A percentile compares a stretch with the other conserved stretches of the same genome.
Conservation (phyloP, 1,140 invertebrate genomes). For the Cotesia chilonis region DNA sequence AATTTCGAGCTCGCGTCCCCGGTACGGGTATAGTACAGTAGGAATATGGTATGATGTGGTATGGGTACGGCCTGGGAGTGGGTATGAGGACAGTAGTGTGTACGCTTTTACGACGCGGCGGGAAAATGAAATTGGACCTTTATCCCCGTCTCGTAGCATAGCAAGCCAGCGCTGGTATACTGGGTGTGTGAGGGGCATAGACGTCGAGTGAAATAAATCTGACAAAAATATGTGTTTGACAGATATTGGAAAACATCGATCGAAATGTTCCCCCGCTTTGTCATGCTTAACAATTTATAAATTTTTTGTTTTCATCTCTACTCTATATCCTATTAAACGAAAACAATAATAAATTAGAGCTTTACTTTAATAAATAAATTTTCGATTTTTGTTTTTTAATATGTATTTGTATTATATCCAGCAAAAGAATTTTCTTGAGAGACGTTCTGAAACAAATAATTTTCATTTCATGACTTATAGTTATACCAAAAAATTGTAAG, state of each 20-base stretch:
- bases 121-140: constrained; percentile 56
- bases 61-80: not conserved
- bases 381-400: no score
- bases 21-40: not conserved
- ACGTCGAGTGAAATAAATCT: constrained; percentile 54
- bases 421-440: no score
- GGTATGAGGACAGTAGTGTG: constrained; percentile 4
- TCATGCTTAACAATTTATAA: constrained; percentile 27
- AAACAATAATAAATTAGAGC: no score
- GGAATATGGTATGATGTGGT: no score
- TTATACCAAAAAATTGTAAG: no score
- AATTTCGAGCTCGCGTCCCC: constrained; percentile 15
- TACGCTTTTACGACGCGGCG: constrained; percentile 36
- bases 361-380: no score
- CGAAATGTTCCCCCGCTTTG: constrained; percentile 32
- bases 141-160: constrained; percentile 29
- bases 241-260: constrained; percentile 55
- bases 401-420: no score
- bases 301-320: constrained; percentile 33
- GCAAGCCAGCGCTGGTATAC: constrained; percentile 20
- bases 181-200: not conserved
- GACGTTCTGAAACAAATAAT: no score
- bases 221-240: constrained; percentile 62
- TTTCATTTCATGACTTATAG: no score
- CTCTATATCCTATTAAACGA: no score